Conservation (phyloP, 2,113 vertebrate genomes). For the Pterophyllum scalare region DNA sequence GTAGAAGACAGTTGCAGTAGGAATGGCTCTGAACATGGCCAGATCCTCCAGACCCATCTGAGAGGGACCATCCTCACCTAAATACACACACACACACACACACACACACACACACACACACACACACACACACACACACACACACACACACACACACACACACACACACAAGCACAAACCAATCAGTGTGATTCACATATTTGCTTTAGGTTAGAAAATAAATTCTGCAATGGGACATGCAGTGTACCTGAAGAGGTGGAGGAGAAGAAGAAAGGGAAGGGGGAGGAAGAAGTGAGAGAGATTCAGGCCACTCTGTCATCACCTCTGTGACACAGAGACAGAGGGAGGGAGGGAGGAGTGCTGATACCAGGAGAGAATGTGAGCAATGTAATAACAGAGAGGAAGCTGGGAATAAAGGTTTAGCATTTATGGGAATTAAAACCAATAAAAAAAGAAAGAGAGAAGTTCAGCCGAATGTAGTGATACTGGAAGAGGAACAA, state of each 20-base stretch:
- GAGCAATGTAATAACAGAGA: conserved; percentile 28
- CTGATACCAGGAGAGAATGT: conserved; percentile 44
- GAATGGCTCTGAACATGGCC: conserved; percentile 90
- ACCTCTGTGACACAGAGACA: conserved; percentile 67
- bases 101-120: conserved; percentile 9
- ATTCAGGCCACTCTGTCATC: conserved; percentile 52
- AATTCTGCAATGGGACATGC: conserved; percentile 54
- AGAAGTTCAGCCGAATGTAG: not conserved
- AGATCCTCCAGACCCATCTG: conserved; percentile 97
- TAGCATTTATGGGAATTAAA: conserved; percentile 26
- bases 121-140: not conserved
- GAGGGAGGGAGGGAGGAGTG: conserved; percentile 47
- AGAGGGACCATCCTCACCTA: conserved; percentile 94
- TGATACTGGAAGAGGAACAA: not conserved
- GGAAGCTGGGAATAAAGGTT: conserved; percentile 26
- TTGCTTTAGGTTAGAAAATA: conserved; percentile 1
- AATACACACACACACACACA: conserved; percentile 5
- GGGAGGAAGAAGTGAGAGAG: conserved; percentile 52
- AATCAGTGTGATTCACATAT: not conserved
- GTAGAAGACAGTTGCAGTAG: conserved; percentile 91
- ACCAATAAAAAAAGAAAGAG: not conserved
- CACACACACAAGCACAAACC: not conserved
- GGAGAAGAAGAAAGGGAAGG: conserved; percentile 57
- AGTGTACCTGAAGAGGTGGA: conserved; percentile 74
- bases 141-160: too few species aligned